phyloP scores from a whole-genome alignment of 2,888 invertebrate genomes.

The Melanostoma scalare region DNA sequence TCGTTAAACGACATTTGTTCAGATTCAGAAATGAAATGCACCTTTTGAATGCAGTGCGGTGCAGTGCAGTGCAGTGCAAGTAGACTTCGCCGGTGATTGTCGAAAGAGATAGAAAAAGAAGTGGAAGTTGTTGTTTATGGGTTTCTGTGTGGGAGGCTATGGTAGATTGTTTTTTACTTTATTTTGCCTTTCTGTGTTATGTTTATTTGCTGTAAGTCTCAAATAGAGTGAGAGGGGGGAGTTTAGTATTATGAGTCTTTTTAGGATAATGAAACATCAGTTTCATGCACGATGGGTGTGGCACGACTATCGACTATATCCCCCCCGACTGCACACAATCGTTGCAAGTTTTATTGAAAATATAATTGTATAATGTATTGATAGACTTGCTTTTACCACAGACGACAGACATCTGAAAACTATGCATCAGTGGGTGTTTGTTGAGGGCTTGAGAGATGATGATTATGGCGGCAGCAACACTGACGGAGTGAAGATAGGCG shows the following conservation, averaged over 20 bases:
- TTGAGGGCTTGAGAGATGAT: too few species aligned
- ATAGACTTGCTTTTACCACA: not conserved
- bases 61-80: not conserved
- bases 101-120: not conserved
- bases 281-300: constrained; percentile 53
- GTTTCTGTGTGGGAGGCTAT: constrained; percentile 48
- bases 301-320: constrained; percentile 26
- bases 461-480: too few species aligned
- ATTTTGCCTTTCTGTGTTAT: too few species aligned
- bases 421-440: too few species aligned
- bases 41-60: constrained; percentile 46
- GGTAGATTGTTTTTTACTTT: constrained; percentile 6
- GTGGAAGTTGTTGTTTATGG: constrained; percentile 50
- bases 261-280: constrained; percentile 58
- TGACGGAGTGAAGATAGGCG: too few species aligned
- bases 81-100: not conserved
- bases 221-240: not conserved
- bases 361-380: constrained; percentile 35
- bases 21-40: constrained; percentile 57
- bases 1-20: constrained; percentile 64
- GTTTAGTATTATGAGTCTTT: constrained; percentile 31
- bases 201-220: too few species aligned
- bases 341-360: constrained; percentile 53
- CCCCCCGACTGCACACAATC: constrained; percentile 14
- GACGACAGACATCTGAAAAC: constrained; percentile 22